A percentile compares a stretch with the other conserved stretches of the same genome.
These are phyloP conservation scores for Metaphire vulgaris DNA, from an alignment of 1,140 invertebrate genomes.

Conservation along the genomic window DNA sequence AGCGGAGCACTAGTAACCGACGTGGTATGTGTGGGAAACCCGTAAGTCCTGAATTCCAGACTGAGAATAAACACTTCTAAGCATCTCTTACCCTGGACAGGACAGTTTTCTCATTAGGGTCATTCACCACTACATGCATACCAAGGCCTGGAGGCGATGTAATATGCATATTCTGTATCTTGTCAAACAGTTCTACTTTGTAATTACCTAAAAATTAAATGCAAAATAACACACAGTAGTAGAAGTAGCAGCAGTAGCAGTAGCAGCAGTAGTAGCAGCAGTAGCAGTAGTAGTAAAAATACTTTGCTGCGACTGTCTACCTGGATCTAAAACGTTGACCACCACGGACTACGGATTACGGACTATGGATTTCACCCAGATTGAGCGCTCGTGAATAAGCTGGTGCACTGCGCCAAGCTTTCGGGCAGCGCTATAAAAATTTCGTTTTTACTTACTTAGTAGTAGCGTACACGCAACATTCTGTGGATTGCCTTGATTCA, in stretches of 20 bases:
- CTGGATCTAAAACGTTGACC: no score
- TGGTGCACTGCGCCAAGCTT: no score
- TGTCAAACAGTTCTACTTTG: slow-evolving; percentile 66
- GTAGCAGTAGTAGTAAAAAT: not conserved
- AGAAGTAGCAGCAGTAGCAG: not conserved
- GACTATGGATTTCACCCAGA: no score
- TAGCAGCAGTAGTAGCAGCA: not conserved
- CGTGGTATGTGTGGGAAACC: no score
- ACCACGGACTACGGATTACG: no score
- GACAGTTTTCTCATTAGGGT: slow-evolving; percentile 81
- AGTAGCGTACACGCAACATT: not conserved
- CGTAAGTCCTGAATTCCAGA: no score
- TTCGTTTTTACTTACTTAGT: not conserved
- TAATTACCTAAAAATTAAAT: slow-evolving; percentile 77
- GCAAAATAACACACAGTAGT: not conserved
- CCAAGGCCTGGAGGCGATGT: slow-evolving; percentile 71
- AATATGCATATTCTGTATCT: slow-evolving; percentile 52
- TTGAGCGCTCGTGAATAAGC: no score
- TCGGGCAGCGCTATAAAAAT: not conserved
- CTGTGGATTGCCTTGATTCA: not conserved
- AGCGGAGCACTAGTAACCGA: no score
- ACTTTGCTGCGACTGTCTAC: not conserved
- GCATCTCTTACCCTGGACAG: slow-evolving; percentile 72
- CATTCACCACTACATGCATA: slow-evolving; percentile 95
- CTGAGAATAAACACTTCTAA: no score